phyloP scores from a whole-genome alignment of 1,140 invertebrate genomes.

The Penaeus chinensis region DNA sequence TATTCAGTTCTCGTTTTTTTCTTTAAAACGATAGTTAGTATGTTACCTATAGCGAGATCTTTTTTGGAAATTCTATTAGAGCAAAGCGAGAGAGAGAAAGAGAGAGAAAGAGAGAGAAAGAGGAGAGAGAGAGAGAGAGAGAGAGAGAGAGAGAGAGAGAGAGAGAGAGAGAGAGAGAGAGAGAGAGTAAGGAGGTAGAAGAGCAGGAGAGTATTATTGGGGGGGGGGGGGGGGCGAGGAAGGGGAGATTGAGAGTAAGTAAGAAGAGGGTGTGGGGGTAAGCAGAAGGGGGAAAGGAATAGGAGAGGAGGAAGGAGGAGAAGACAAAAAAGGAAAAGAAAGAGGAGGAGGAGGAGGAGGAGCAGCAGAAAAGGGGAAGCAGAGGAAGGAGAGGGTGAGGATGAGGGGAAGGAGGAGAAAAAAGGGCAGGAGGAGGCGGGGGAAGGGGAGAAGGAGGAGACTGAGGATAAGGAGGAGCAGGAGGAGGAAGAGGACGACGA shows the following conservation, averaged over 20 bases:
- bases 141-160: too few species aligned
- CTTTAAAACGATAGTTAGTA: too few species aligned
- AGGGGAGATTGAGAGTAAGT: neutral
- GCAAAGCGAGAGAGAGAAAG: too few species aligned
- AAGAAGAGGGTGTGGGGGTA: neutral
- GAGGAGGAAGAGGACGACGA: neutral
- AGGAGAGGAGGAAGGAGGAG: neutral
- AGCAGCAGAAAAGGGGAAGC: neutral
- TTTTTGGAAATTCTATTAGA: too few species aligned
- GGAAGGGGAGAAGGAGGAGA: neutral
- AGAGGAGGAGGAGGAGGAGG: neutral
- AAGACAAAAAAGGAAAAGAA: neutral
- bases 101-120: too few species aligned
- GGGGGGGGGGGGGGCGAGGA: neutral
- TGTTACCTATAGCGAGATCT: too few species aligned
- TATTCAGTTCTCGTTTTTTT: too few species aligned
- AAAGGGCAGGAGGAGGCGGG: neutral
- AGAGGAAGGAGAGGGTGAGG: neutral
- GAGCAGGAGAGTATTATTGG: neutral
- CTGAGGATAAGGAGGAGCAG: neutral
- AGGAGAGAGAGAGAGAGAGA: too few species aligned
- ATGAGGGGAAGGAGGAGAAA: neutral
- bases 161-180: neutral
- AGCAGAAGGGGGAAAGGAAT: neutral
- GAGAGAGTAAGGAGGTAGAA: neutral